These are phyloP conservation scores for Tragelaphus eurycerus DNA, from an alignment of 2,797 vertebrate species.

Conservation along the genomic window DNA sequence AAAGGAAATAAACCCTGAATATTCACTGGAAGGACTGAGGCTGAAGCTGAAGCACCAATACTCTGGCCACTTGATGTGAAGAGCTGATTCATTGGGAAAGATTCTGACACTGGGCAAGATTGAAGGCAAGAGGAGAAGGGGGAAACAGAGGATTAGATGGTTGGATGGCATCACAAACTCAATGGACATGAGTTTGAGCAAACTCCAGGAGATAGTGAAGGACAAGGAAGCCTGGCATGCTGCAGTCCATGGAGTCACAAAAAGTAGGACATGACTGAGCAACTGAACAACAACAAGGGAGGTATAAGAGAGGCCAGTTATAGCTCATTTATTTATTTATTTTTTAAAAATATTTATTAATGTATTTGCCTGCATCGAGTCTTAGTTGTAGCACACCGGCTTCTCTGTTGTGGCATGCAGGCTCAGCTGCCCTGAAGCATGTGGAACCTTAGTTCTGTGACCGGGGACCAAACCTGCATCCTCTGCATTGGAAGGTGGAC, in stretches of 20 bases:
- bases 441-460: neutral
- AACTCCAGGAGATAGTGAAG: neutral
- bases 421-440: neutral
- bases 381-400: neutral
- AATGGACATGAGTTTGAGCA: neutral
- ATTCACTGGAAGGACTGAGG: neutral
- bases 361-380: neutral
- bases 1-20: neutral
- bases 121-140: neutral
- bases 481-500: neutral
- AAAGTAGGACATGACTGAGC: neutral
- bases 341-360: neutral
- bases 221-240: neutral
- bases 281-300: neutral
- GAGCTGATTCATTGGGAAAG: neutral
- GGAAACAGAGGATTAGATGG: neutral
- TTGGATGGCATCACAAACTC: neutral
- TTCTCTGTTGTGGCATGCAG: neutral
- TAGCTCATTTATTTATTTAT: neutral
- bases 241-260: neutral
- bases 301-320: neutral
- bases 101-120: neutral
- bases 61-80: neutral
- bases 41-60: neutral
- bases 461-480: neutral